Base-by-base conservation (phyloP, 2,113 vertebrate genomes). In the Istiophorus platypterus region DNA sequence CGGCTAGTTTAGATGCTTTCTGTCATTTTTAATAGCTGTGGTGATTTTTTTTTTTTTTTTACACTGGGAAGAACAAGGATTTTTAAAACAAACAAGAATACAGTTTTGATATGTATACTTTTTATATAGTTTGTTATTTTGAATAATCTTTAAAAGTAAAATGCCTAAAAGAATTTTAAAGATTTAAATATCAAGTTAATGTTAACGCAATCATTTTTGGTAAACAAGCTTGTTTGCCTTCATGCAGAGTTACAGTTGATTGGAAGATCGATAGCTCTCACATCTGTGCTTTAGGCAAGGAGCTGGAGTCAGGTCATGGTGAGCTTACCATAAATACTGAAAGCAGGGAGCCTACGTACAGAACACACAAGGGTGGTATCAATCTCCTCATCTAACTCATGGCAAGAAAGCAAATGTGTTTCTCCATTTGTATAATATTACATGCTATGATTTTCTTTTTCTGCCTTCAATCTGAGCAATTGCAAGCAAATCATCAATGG, bases 321-420 rank as follows among this genome's bases (percentile, higher is more conserved):
- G 52, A 56, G 37, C 62, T 56, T 41, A 56, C 34, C 73, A 66
- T 66, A 56, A 70, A 57, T 27, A 26, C 22, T 45, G 7, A 26
- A 61, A 62, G 37, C 39, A 70, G 13, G 22, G 26, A 11, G 20
- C n/a, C 51, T 41, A 12, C 39, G 41, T 26, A 56, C 31, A 24
- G 20, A 14, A 20, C 49, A 56, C 24, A 42, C 12, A 10, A 56
- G 24, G 9, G 17, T 9, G 14, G 26, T 45, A 31, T 31, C 12
- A 4, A 76, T 58, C 26, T 29, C 13, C 0, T 20, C 42, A 31
- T 29, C 10, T 31, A 51, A 52, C 45, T 51, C 11, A 31, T 20
- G 24, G 62, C 24, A 67, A 49, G 41, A 47, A 66, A 5, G 15
- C 45, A 47, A 47, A 47, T 49, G 5, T 17, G 17, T 49, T 49